Conservation (phyloP, 2,888 invertebrate species). For the Zelleria hepariella region DNA sequence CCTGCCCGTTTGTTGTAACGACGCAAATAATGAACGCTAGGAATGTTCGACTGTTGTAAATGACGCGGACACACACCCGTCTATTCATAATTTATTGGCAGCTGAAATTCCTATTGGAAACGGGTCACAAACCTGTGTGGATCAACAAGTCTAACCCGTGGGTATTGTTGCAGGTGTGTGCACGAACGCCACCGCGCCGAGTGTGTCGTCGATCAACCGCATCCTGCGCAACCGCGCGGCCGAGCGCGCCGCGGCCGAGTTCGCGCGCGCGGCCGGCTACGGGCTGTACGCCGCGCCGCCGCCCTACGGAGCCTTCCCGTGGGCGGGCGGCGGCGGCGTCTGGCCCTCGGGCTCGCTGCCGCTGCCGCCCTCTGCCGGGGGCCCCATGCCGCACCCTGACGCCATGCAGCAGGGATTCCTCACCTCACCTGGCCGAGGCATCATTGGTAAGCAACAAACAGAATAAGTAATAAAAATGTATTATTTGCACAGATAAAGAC, state of each 20-base stretch:
- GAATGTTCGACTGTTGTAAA: constrained; percentile 1
- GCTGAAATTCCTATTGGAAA: background rate
- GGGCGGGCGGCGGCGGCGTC: constrained; percentile 59
- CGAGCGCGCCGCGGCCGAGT: constrained; percentile 95
- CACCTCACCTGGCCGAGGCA: constrained; percentile 17
- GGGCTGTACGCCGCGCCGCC: constrained; percentile 87
- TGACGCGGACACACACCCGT: background rate
- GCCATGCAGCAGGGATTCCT: constrained; percentile 58
- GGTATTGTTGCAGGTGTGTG: constrained; percentile 82
- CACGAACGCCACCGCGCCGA: constrained; percentile 95
- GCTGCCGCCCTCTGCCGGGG: constrained; percentile 58
- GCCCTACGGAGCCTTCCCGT: constrained; percentile 73
- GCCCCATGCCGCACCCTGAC: constrained; percentile 54
- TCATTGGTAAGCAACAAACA: constrained; percentile 29
- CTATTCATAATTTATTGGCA: background rate
- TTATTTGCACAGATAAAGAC: background rate
- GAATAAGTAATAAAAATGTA: background rate
- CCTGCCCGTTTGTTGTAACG: constrained; percentile 3
- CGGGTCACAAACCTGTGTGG: background rate
- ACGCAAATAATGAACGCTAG: background rate
- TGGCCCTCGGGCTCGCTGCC: constrained; percentile 74
- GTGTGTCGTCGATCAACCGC: constrained; percentile 96
- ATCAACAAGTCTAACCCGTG: background rate
- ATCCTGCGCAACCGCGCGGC: constrained; percentile 96
- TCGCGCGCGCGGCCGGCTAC: constrained; percentile 92